These are phyloP conservation scores for Eupithecia vulgata DNA, from an alignment of 2,888 invertebrate genomes.

Conservation along the genomic window DNA sequence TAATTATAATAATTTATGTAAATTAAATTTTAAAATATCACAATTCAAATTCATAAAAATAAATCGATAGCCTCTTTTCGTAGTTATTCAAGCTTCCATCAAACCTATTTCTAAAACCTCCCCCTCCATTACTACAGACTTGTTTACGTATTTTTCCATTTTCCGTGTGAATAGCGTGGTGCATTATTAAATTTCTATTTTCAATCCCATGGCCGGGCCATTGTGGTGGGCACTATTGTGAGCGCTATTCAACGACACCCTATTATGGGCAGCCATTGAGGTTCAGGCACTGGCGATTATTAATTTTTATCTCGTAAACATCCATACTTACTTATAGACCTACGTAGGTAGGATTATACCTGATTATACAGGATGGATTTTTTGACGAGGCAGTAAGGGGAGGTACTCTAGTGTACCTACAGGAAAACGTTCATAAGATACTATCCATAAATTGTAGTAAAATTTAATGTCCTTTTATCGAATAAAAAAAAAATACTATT, in stretches of 20 bases:
- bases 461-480: no score
- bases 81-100: not conserved
- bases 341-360: no score
- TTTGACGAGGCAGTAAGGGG: no score
- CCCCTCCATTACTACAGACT: not conserved
- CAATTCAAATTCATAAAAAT: not conserved
- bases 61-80: not conserved
- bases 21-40: not conserved
- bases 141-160: slow-evolving; percentile 27
- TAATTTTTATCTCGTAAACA: slow-evolving; percentile 16
- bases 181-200: slow-evolving; percentile 46
- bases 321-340: not conserved
- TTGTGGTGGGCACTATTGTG: slow-evolving; percentile 36
- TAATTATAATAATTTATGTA: not conserved
- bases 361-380: no score
- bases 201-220: slow-evolving; percentile 37
- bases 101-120: not conserved
- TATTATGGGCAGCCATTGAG: slow-evolving; percentile 19
- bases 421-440: no score
- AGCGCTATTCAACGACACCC: slow-evolving; percentile 40
- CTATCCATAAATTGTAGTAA: not conserved
- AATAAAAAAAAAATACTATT: no score
- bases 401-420: no score
- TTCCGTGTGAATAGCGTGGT: slow-evolving; percentile 23
- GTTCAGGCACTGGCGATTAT: slow-evolving; percentile 4